phyloP scores from a whole-genome alignment of 1,140 invertebrate species.

The Magallana angulata region DNA sequence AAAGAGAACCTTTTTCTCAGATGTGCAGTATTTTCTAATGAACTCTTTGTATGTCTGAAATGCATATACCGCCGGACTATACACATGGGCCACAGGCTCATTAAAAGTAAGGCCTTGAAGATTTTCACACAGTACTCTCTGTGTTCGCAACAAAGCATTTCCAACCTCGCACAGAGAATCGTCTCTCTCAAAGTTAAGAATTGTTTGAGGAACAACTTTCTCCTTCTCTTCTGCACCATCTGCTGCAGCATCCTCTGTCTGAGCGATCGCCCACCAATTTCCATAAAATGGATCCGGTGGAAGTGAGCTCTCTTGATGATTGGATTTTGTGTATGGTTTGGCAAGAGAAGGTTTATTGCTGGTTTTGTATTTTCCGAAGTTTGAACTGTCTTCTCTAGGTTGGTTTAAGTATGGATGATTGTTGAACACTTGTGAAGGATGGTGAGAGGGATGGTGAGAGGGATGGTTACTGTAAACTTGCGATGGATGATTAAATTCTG shows the following conservation, averaged over 20 bases:
- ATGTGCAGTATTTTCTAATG: conserved; percentile 85
- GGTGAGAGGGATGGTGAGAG: background rate
- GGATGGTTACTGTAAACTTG: conserved; percentile 8
- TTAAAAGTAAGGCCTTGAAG: conserved; percentile 64
- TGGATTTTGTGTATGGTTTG: conserved; percentile 31
- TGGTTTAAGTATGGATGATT: background rate
- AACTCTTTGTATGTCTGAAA: conserved; percentile 86
- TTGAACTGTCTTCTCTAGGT: background rate
- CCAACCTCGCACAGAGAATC: background rate
- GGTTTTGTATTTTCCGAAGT: conserved; percentile 20
- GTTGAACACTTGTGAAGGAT: background rate
- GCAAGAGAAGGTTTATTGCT: conserved; percentile 29
- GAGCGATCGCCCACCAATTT: background rate
- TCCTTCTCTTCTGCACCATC: background rate
- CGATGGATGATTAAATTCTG: background rate
- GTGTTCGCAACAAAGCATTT: background rate
- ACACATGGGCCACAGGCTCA: conserved; percentile 84
- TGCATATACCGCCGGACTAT: conserved; percentile 93
- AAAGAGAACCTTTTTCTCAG: conserved; percentile 87
- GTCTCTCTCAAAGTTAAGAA: conserved; percentile 28
- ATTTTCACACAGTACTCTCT: conserved; percentile 67
- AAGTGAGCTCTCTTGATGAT: background rate
- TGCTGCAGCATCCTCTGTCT: background rate
- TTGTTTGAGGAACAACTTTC: background rate
- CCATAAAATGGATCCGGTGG: conserved; percentile 25